Percentiles rank a stretch among this genome's conserved stretches.
Evolutionary conservation across 2,888 invertebrate species (phyloP).

Genomic region (Galeopsomyia nigrocyanea): DNA sequence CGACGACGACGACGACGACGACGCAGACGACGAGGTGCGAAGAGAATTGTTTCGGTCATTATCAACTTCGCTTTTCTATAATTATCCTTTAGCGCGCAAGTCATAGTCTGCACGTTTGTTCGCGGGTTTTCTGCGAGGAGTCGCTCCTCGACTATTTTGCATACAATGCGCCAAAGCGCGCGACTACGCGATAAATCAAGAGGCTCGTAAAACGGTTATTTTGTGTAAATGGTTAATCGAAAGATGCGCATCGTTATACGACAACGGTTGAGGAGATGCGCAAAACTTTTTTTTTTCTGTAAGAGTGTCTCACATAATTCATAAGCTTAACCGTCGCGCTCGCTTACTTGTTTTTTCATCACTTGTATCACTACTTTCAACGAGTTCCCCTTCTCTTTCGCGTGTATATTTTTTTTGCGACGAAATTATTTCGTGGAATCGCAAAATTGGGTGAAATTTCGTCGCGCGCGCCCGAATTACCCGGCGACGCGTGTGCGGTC

Average conservation of each 20-base stretch:
- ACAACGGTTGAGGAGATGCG: too few species aligned
- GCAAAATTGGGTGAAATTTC: not conserved
- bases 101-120: too few species aligned
- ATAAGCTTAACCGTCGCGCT: conserved; percentile 64
- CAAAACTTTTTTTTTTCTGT: too few species aligned
- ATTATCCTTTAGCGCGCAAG: conserved; percentile 44
- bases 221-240: too few species aligned
- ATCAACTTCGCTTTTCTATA: too few species aligned
- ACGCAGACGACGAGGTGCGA: conserved; percentile 66
- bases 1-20: conserved; percentile 49
- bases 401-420: too few species aligned
- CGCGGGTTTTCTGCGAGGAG: too few species aligned
- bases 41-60: conserved; percentile 57
- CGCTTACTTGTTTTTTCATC: conserved; percentile 43
- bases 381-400: conserved; percentile 14
- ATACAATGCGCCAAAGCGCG: too few species aligned
- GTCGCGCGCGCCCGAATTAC: conserved; percentile 10
- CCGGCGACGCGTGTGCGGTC: conserved; percentile 25
- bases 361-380: conserved; percentile 41
- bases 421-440: not conserved
- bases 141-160: too few species aligned
- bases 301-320: conserved; percentile 63
- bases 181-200: too few species aligned
- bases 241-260: too few species aligned
- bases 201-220: too few species aligned